A percentile compares a stretch with the other conserved stretches of the same genome.
Conservation (phyloP, 2,888 invertebrate species). For the Slavum lentiscoides region DNA sequence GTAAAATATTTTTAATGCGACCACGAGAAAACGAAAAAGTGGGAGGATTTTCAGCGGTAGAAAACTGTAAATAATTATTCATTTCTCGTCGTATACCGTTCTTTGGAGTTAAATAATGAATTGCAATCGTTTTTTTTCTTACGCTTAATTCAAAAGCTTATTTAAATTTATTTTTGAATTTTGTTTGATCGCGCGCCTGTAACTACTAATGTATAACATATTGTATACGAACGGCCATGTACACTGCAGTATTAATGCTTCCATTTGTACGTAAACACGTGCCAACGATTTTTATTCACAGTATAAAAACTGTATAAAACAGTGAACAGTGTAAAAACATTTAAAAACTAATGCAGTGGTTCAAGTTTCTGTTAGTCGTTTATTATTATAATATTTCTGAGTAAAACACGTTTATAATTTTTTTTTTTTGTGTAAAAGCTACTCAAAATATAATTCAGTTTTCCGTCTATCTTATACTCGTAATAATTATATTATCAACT, state of each 20-base stretch:
- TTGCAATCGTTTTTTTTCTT: neutral
- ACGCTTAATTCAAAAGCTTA: neutral
- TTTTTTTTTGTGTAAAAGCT: no score
- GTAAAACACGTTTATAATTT: no score
- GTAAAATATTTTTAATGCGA: neutral
- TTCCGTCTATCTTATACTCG: no score
- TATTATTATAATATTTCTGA: neutral
- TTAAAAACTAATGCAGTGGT: neutral
- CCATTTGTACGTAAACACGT: neutral
- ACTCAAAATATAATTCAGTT: no score
- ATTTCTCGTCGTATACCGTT: neutral
- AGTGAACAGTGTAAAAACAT: neutral
- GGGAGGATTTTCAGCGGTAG: neutral
- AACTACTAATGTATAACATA: neutral
- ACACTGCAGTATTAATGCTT: neutral
- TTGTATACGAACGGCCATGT: neutral
- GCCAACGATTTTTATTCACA: neutral
- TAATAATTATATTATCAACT: no score
- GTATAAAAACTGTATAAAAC: neutral
- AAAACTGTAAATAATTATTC: neutral
- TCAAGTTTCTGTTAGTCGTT: neutral
- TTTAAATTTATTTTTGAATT: neutral
- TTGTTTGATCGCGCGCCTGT: neutral
- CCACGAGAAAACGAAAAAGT: neutral
- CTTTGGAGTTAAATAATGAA: neutral